These are phyloP conservation scores for Ivindomyrus marchei DNA, from an alignment of 2,113 vertebrate species.

Conservation along the genomic window DNA sequence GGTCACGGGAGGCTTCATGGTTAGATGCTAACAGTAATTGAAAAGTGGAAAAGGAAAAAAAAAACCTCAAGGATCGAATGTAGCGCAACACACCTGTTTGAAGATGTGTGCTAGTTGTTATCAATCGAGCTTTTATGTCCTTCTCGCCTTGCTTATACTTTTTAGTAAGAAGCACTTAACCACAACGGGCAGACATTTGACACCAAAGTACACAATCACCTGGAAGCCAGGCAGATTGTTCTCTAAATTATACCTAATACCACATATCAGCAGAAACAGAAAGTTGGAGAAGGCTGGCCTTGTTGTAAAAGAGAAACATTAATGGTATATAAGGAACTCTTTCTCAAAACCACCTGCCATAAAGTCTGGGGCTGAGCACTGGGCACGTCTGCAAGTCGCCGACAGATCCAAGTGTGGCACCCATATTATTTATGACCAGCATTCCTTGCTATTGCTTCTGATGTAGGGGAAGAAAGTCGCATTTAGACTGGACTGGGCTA, in stretches of 20 bases:
- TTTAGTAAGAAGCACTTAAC: neutral
- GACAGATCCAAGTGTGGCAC: neutral
- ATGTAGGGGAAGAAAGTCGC: neutral
- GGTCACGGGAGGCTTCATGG: neutral
- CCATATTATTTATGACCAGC: neutral
- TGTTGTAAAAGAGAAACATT: neutral
- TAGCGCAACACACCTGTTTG: neutral
- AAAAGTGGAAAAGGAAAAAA: neutral
- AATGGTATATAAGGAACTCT: neutral
- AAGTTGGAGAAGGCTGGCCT: neutral
- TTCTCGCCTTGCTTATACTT: neutral
- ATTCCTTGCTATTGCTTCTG: neutral
- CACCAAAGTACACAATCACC: neutral
- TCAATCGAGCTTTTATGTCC: neutral
- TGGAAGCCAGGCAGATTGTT: neutral
- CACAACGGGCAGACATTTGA: neutral
- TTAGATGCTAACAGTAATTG: neutral
- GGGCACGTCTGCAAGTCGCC: neutral
- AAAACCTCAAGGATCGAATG: neutral
- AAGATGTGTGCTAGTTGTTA: neutral
- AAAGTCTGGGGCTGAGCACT: neutral
- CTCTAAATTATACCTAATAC: neutral
- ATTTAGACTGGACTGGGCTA: neutral
- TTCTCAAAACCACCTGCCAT: neutral
- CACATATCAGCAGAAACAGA: neutral